Percentiles rank a stretch among this genome's conserved stretches.
These are phyloP conservation scores for Tokudaia tokunoshimensis DNA, from an alignment of 2,797 vertebrate species.

Conservation along the genomic window DNA sequence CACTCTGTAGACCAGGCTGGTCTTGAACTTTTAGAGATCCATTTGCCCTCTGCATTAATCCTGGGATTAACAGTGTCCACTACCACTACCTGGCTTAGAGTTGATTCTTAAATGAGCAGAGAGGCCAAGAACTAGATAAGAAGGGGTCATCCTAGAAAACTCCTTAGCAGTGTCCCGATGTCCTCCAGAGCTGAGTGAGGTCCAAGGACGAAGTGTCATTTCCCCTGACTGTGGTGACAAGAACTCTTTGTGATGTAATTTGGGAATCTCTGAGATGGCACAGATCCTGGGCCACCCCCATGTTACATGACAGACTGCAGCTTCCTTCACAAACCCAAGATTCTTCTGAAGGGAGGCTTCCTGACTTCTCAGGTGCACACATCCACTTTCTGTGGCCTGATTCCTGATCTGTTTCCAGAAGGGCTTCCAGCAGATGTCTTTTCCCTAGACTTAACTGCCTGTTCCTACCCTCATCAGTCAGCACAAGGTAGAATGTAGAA, in stretches of 20 bases:
- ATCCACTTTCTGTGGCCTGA: background rate
- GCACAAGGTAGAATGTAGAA: background rate
- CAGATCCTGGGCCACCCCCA: background rate
- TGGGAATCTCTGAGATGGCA: background rate
- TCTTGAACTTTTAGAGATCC: background rate
- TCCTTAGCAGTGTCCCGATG: background rate
- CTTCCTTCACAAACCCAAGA: conserved; percentile 3
- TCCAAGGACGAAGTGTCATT: background rate
- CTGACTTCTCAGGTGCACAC: background rate
- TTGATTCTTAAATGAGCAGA: background rate
- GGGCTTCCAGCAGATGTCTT: conserved; percentile 42
- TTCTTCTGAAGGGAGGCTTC: background rate
- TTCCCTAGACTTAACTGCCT: background rate
- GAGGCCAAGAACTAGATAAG: background rate
- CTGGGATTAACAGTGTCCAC: background rate
- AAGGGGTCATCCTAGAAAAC: background rate
- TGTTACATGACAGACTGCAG: too few species aligned
- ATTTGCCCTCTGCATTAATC: background rate
- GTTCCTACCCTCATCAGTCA: background rate
- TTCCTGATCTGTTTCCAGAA: conserved; percentile 62
- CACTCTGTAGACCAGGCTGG: background rate
- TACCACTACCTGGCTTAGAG: background rate
- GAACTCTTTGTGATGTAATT: background rate
- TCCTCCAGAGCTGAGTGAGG: background rate
- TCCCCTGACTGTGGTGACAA: background rate